These are phyloP conservation scores for Lepidurus couesii DNA, from an alignment of 1,140 invertebrate species.

Conservation along the genomic window DNA sequence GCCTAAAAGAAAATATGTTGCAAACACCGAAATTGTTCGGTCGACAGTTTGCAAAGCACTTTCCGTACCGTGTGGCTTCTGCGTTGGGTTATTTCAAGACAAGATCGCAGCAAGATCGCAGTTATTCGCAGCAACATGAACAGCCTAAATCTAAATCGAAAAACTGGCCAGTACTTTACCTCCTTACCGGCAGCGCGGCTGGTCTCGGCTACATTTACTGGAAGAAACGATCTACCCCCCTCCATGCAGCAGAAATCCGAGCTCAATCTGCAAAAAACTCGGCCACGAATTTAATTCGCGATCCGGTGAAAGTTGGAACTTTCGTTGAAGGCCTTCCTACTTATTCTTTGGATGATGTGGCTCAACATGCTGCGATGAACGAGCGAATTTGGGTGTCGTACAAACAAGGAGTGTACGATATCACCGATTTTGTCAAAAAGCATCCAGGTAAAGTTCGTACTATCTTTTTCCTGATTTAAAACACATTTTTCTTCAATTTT, in stretches of 20 bases:
- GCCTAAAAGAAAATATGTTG: neutral
- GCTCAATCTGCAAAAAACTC: neutral
- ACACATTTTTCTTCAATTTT: no score
- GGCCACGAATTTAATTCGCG: neutral
- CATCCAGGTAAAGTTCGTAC: conserved; percentile 66
- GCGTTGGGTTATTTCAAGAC: neutral
- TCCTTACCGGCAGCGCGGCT: neutral
- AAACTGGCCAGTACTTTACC: neutral
- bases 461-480: neutral
- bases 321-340: conserved; percentile 44
- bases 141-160: no score
- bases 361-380: conserved; percentile 61
- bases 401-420: conserved; percentile 84
- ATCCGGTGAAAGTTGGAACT: conserved; percentile 18
- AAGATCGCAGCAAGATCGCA: neutral
- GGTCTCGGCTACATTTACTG: neutral
- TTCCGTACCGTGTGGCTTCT: neutral
- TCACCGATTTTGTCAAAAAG: conserved; percentile 82
- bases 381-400: conserved; percentile 62
- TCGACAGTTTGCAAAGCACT: neutral
- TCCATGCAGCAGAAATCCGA: neutral
- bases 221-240: neutral
- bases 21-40: neutral
- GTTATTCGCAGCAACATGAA: neutral
- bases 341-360: conserved; percentile 66